Conservation (phyloP, 1,140 invertebrate genomes). For the Halyomorpha halys region DNA sequence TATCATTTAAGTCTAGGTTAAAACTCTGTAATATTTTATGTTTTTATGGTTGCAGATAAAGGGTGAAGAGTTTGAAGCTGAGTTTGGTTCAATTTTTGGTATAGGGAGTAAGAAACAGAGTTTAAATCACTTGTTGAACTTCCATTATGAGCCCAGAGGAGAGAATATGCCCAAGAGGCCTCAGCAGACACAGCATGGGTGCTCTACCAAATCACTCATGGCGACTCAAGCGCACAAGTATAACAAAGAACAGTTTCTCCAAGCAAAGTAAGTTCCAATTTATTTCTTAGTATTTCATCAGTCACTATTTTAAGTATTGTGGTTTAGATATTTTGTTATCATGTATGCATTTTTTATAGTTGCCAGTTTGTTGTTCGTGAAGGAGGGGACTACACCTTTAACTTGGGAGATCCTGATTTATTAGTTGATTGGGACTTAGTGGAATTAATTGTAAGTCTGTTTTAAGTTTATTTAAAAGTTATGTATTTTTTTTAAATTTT, state of each 20-base stretch:
- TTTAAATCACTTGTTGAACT: slow-evolving; percentile 84
- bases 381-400: slow-evolving; percentile 62
- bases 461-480: slow-evolving; percentile 26
- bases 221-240: slow-evolving; percentile 54
- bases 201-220: slow-evolving; percentile 31
- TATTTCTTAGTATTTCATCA: neutral
- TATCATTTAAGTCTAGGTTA: no score
- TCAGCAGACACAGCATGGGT: slow-evolving; percentile 18
- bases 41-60: slow-evolving; percentile 37
- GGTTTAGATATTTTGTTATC: neutral
- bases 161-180: slow-evolving; percentile 15
- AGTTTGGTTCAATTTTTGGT: slow-evolving; percentile 67
- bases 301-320: neutral
- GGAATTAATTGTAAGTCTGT: slow-evolving; percentile 74
- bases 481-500: slow-evolving; percentile 17
- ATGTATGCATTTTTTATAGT: slow-evolving; percentile 45
- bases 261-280: slow-evolving; percentile 65
- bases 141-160: slow-evolving; percentile 57
- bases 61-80: slow-evolving; percentile 45
- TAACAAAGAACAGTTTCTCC: slow-evolving; percentile 86
- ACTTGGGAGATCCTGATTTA: slow-evolving; percentile 72
- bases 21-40: neutral
- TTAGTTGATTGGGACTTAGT: slow-evolving; percentile 84
- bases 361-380: slow-evolving; percentile 88
- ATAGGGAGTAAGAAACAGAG: slow-evolving; percentile 83